Base-by-base conservation (phyloP, 1,140 invertebrate species). In the Pseudomyrmex concolor region DNA sequence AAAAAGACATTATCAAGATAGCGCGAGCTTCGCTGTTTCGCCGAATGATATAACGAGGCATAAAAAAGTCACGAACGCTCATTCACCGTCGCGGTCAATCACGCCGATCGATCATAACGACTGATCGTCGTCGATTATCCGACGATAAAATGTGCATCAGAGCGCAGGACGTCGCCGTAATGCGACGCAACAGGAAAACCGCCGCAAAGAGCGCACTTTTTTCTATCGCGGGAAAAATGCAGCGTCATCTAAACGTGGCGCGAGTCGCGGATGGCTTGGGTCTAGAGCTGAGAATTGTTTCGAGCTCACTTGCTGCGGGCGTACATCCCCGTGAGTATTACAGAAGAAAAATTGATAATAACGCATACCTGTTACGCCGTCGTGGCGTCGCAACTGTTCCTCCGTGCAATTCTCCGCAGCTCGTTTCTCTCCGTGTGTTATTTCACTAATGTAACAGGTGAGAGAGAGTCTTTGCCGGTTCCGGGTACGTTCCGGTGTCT, bases 361-460 rank as follows among this genome's bases (percentile, higher is more conserved):
- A 45, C 34, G 54, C 81, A 19, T 89, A 88, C 88, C 88, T 90
- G 88, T 90, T 84, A 89, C 89, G 64, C 70, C 78, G 72, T 55
- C 76, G 76, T 80, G 76, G 64, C 34, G 66, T 25, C 55, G 57
- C 43, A n/a, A 76, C 45, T 25, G 55, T 76, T 67, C 55, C 73
- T 73, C 51, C 25, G 62, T 59, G 13, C 34, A 62, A 10, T 19
- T 51, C 60, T 43, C 15, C 25, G 17, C 55, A 50, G 50, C 51
- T 34, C 51, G 45, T 50, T 8, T 25, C 43, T 59, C 34, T 34
- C 5, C 19, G 71, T 45, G 43, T 17, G 62, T 12, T 25, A 71
- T 76, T 57, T 19, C 17, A 51, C 19, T n/a, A 10, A 70, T 2
- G 76, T 59, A 19, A 80, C 66, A 34, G 55, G 54, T 19, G 17